Percentiles rank a stretch among this genome's conserved stretches.
phyloP scores from a whole-genome alignment of 1,140 invertebrate genomes.

The Drosophila arawakana region DNA sequence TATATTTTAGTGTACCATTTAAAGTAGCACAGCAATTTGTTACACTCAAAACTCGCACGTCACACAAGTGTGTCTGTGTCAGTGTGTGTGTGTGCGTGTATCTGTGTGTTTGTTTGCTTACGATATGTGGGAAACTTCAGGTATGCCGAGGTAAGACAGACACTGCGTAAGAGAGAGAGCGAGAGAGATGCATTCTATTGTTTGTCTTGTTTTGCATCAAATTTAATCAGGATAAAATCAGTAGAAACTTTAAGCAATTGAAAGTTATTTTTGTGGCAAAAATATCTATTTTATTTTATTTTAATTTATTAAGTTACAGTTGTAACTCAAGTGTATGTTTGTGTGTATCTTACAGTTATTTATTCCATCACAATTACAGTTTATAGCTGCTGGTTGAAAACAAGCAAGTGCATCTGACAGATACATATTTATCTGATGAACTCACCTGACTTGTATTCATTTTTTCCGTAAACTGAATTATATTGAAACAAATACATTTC shows the following conservation, averaged over 20 bases:
- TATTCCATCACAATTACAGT: conserved; percentile 1
- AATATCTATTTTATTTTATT: background rate
- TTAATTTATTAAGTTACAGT: background rate
- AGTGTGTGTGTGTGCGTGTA: conserved; percentile 2
- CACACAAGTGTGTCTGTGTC: conserved; percentile 16
- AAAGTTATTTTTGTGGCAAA: background rate
- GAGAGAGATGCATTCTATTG: conserved; percentile 22
- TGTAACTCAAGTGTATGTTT: background rate
- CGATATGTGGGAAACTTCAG: conserved; percentile 36
- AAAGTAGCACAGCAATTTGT: conserved; percentile 75
- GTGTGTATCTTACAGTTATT: background rate
- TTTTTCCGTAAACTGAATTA: too few species aligned
- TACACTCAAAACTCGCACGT: conserved; percentile 36
- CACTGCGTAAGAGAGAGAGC: background rate
- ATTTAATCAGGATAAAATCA: conserved; percentile 11
- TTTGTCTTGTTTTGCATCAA: conserved; percentile 12
- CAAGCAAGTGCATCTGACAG: background rate
- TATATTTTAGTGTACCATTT: conserved; percentile 71
- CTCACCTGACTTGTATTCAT: background rate
- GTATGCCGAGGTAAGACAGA: conserved; percentile 20
- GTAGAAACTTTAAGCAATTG: background rate
- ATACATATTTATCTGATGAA: background rate
- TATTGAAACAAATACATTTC: too few species aligned
- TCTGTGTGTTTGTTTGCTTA: conserved; percentile 23
- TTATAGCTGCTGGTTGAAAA: too few species aligned